Conservation (phyloP, 2,797 vertebrate species). For the Falco rusticolus region DNA sequence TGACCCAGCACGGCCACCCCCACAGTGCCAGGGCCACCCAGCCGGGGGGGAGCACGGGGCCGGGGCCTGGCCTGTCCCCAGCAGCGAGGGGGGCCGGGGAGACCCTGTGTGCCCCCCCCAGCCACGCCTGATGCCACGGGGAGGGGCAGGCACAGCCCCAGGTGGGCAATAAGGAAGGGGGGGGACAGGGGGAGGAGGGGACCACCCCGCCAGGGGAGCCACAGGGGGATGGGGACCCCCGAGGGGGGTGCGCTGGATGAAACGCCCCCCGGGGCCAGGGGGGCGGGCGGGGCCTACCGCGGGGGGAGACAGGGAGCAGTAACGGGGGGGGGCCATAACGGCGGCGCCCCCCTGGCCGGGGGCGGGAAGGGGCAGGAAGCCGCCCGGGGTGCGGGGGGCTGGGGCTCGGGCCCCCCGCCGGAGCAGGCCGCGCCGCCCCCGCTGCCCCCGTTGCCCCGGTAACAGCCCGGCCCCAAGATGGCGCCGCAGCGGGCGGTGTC, state of each 20-base stretch:
- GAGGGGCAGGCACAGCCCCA: neutral
- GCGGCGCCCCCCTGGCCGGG: neutral
- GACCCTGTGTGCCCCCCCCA: neutral
- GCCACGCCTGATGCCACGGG: too few species aligned
- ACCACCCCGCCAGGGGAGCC: neutral
- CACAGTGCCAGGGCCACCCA: neutral
- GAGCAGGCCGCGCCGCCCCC: neutral
- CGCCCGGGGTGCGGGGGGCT: neutral
- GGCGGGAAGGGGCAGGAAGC: neutral
- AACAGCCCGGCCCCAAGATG: neutral
- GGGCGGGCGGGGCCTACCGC: neutral
- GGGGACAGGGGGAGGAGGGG: neutral
- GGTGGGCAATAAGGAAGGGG: neutral
- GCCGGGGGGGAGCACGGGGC: neutral
- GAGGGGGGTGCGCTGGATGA: too few species aligned
- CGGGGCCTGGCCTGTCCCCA: neutral
- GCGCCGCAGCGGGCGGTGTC: too few species aligned
- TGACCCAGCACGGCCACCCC: too few species aligned
- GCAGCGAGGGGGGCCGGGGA: neutral
- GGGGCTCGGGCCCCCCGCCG: too few species aligned
- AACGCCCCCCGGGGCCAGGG: too few species aligned
- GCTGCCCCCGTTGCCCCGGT: neutral
- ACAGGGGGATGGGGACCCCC: too few species aligned
- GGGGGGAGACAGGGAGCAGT: too few species aligned
- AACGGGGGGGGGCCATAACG: too few species aligned